A percentile compares a stretch with the other conserved stretches of the same genome.
Evolutionary conservation across 2,797 vertebrate genomes (phyloP).

Genomic region (Platalea minor): DNA sequence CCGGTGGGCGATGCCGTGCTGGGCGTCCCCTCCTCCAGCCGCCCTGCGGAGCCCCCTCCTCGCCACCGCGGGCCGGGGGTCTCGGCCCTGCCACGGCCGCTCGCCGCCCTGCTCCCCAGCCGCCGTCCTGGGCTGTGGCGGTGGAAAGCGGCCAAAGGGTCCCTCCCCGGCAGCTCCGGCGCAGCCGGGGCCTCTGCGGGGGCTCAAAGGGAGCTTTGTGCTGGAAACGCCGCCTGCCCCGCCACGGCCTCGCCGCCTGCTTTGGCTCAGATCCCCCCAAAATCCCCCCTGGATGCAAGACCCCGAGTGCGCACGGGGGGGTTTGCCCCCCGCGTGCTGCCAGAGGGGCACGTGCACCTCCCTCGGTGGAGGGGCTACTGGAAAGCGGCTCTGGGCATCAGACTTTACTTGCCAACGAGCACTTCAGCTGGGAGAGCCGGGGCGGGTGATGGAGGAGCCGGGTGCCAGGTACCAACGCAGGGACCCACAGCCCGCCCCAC

Average conservation of each 20-base stretch:
- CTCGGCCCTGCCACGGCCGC: rapidly evolving
- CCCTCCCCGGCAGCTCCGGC: background rate
- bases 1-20: rapidly evolving
- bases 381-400: rapidly evolving
- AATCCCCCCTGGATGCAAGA: rapidly evolving
- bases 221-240: background rate
- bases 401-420: background rate
- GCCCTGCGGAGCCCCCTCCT: no score
- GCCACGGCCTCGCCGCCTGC: background rate
- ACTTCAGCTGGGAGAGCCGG: background rate
- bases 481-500: background rate
- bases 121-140: slow-evolving; percentile 9
- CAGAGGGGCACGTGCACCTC: rapidly evolving
- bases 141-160: background rate
- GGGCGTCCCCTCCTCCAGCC: background rate
- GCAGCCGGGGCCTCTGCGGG: background rate
- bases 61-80: rapidly evolving
- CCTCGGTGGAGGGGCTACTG: rapidly evolving
- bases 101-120: background rate
- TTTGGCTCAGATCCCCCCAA: background rate
- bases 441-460: rapidly evolving
- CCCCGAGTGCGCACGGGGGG: rapidly evolving
- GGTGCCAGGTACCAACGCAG: background rate
- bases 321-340: rapidly evolving
- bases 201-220: background rate